phyloP scores from a whole-genome alignment of 2,888 invertebrate genomes.

The Agriotes lineatus region DNA sequence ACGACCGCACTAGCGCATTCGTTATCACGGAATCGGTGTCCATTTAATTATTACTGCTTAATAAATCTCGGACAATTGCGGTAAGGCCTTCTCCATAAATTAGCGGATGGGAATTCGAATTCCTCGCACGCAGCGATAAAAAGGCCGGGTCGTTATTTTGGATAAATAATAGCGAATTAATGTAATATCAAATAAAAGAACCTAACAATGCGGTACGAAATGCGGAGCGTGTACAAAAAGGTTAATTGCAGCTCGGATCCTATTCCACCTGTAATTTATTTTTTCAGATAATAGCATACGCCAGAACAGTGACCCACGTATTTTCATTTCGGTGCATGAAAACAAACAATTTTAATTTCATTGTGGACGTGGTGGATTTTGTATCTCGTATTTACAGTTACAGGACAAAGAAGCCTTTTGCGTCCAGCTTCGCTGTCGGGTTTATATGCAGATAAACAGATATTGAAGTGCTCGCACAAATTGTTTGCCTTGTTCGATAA shows the following conservation, averaged over 20 bases:
- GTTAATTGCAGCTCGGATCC: slow-evolving; percentile 31
- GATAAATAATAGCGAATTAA: slow-evolving; percentile 37
- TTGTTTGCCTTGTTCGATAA: too few species aligned
- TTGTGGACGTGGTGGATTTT: not conserved
- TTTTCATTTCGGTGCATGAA: slow-evolving; percentile 30
- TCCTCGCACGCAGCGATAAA: not conserved
- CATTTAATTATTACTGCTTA: slow-evolving; percentile 19
- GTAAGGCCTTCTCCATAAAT: not conserved
- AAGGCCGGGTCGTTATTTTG: slow-evolving; percentile 9
- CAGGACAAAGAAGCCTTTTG: not conserved
- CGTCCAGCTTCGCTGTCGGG: not conserved
- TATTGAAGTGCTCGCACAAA: too few species aligned
- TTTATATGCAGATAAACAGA: too few species aligned
- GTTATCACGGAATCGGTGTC: slow-evolving; percentile 7
- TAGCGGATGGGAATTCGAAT: not conserved
- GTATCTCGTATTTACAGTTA: slow-evolving; percentile 1
- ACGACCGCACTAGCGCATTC: slow-evolving; percentile 1
- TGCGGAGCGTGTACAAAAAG: slow-evolving; percentile 25
- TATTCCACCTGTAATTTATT: slow-evolving; percentile 40
- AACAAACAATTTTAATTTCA: slow-evolving; percentile 27
- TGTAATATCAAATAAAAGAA: slow-evolving; percentile 27
- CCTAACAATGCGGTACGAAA: slow-evolving; percentile 27
- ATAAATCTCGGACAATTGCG: slow-evolving; percentile 8
- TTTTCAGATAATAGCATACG: slow-evolving; percentile 22
- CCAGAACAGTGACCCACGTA: slow-evolving; percentile 24